Evolutionary conservation across 1,140 invertebrate genomes (phyloP), one percentile per base, ranked within the genome.

Genomic region (Goniozus legneri): DNA sequence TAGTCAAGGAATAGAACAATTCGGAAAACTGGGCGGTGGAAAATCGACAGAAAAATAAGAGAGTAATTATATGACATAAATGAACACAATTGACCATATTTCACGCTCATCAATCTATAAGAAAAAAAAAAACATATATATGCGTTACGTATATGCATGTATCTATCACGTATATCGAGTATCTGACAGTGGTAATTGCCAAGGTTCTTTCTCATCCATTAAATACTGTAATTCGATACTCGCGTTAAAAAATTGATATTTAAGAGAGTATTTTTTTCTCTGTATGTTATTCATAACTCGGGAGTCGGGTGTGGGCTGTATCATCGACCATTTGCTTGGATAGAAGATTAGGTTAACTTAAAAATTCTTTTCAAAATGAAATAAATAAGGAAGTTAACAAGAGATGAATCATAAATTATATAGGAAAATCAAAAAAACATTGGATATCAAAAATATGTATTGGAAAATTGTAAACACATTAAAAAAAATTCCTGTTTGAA

Each of bases 1-100:
- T 13, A 32, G 35, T 44, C 2, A 37, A 44, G 16, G 16, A 8
- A 14, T 49, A 47, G 8, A 47, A 22, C 16, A 37, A 40, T 38
- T 32, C n/a, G n/a, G n/a, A n/a, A n/a, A n/a, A n/a, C n/a, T n/a
- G n/a, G n/a, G n/a, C n/a, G n/a, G n/a, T n/a, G n/a, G n/a, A n/a
- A n/a, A n/a, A n/a, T n/a, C n/a, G n/a, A n/a, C n/a, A n/a, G n/a
- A n/a, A n/a, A n/a, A n/a, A n/a, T 16, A 56, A 56, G 50, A 44
- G 45, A 36, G 6, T 16, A 36, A 18, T 16, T 36, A 14, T 0
- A 36, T 14, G 15, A 15, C 16, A 1, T 3, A 36, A 19, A 36
- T 16, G 10, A 27, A 27, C 24, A 27, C n/a, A n/a, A n/a, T 27
- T 10, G 4, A 27, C 24, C 24, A 10, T 27, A 27, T 27, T n/a